Evolutionary conservation across 2,113 vertebrate genomes (phyloP), one percentile per base, ranked within the genome.

Genomic region (Poicephalus gulielmi): DNA sequence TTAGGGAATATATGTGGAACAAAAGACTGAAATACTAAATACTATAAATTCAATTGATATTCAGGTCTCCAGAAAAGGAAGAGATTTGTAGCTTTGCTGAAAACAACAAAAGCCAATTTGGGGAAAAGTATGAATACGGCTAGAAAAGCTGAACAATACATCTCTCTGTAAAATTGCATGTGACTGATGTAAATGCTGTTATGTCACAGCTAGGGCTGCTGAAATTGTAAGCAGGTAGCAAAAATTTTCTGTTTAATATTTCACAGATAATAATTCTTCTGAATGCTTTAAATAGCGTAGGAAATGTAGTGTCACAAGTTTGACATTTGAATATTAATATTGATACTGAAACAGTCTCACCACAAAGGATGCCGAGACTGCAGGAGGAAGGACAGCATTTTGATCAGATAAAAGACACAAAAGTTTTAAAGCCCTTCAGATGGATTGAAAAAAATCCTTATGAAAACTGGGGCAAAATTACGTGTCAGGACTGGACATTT

Each of bases 241-340:
- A 83, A 96, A 97, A 95, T 89, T 52, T 97, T 94, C 70, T 90
- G 81, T 95, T 98, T 97, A 93, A 82, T 97, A 92, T 94, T 97
- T 97, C 77, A 97, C 74, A 35, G 92, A 90, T 97, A 97, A 96
- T 96, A 96, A 97, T 97, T 97, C 82, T 96, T 96, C 95, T 73
- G 91, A 96, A 83, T 84, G 67, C 86, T 96, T 98, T 92, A 98
- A 97, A 97, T 97, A 97, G 95, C 92, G 81, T 96, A 97, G 98
- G 97, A 98, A 98, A 96, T 94, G 92, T 97, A 96, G 91, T 97
- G 92, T 98, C 97, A 96, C 96, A 95, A 92, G 95, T 96, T 97
- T 98, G 98, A 98, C 98, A 98, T 98, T 98, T 98, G 90, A 95
- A 22, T 98, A 96, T 98, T 96, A 97, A 98, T 97, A 98, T 81